These are phyloP conservation scores for Troides helena DNA, from an alignment of 2,888 invertebrate species.

Conservation along the genomic window DNA sequence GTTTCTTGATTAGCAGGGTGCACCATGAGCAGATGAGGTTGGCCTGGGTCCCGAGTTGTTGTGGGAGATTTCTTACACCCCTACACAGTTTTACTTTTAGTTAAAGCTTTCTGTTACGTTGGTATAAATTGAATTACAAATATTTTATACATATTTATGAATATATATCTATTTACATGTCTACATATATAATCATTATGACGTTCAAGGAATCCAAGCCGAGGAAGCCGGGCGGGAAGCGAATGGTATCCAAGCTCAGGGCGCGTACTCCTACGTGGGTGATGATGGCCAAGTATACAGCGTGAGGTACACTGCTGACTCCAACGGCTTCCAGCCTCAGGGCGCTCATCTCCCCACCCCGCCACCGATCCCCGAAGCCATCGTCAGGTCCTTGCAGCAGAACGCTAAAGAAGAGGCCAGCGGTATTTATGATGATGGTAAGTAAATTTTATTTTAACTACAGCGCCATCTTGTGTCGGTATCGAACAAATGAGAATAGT, in stretches of 20 bases:
- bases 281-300: slow-evolving; percentile 81
- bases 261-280: slow-evolving; percentile 80
- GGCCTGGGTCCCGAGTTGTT: no score
- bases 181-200: neutral
- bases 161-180: no score
- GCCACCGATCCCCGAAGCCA: slow-evolving; percentile 80
- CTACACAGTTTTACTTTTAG: no score
- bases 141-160: no score
- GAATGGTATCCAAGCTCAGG: slow-evolving; percentile 75
- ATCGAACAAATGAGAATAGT: no score
- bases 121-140: no score
- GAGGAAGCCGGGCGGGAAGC: slow-evolving; percentile 66
- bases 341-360: slow-evolving; percentile 81
- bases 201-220: slow-evolving; percentile 61
- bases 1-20: no score
- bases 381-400: slow-evolving; percentile 71
- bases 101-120: no score
- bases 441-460: neutral
- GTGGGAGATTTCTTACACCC: no score
- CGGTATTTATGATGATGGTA: slow-evolving; percentile 71
- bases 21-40: no score
- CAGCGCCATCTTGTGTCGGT: no score
- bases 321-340: slow-evolving; percentile 74
- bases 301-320: slow-evolving; percentile 70
- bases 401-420: slow-evolving; percentile 78